A percentile compares a stretch with the other conserved stretches of the same genome.
Conservation (phyloP, 2,797 vertebrate genomes). For the Megalops cyprinoides region DNA sequence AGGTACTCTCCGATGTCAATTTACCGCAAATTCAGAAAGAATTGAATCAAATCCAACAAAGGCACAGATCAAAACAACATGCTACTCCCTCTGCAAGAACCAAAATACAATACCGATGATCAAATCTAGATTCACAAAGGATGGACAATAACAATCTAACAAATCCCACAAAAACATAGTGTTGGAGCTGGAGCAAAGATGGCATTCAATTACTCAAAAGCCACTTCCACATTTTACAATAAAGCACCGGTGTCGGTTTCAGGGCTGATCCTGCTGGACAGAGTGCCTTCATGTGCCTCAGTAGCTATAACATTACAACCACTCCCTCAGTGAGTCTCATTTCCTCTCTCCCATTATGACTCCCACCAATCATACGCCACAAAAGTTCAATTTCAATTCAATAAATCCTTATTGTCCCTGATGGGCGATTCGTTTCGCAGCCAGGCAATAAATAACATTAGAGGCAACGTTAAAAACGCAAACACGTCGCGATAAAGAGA, state of each 20-base stretch:
- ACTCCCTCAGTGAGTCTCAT: slow-evolving; percentile 9
- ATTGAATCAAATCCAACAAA: neutral
- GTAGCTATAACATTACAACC: slow-evolving; percentile 15
- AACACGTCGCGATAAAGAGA: neutral
- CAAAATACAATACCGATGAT: neutral
- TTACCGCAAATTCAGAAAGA: neutral
- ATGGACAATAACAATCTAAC: neutral
- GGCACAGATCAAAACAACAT: neutral
- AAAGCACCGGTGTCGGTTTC: neutral
- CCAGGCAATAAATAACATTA: slow-evolving; percentile 3
- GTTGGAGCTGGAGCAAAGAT: neutral
- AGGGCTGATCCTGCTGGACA: neutral
- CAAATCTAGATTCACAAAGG: neutral
- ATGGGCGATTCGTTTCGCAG: neutral
- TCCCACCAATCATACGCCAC: slow-evolving; percentile 16
- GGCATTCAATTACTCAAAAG: slow-evolving; percentile 6
- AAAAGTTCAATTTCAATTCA: slow-evolving; percentile 19
- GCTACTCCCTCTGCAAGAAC: neutral
- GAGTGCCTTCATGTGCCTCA: neutral
- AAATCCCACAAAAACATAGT: neutral
- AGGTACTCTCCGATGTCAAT: neutral
- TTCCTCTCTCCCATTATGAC: slow-evolving; percentile 19
- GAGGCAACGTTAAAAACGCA: neutral
- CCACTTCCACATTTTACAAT: slow-evolving; percentile 10
- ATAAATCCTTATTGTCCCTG: slow-evolving; percentile 5